Evolutionary conservation across 2,888 invertebrate species (phyloP).

Genomic region (Drosophila paranaensis): DNA sequence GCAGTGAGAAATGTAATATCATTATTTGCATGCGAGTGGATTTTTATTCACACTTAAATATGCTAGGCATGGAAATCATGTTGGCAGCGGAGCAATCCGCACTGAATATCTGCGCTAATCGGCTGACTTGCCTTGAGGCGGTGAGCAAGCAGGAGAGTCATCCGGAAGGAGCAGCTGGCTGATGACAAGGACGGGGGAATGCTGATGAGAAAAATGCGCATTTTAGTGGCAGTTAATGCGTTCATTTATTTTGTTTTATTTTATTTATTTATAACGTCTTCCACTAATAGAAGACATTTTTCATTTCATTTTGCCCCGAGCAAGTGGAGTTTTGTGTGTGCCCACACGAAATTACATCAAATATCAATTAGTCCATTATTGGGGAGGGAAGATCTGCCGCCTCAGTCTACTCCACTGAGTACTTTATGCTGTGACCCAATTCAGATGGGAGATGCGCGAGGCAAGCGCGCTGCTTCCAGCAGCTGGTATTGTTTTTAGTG

Average conservation of each 20-base stretch:
- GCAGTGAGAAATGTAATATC: constrained; percentile 18
- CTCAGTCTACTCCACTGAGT: constrained; percentile 10
- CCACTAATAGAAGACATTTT: constrained; percentile 57
- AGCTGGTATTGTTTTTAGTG: constrained; percentile 65
- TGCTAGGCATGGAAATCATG: constrained; percentile 57
- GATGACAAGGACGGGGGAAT: constrained; percentile 4
- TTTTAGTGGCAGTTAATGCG: constrained; percentile 34
- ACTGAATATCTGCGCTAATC: constrained; percentile 52
- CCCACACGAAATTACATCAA: constrained; percentile 66
- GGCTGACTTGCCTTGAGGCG: not conserved
- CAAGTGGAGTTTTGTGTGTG: constrained; percentile 37
- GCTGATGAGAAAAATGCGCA: constrained; percentile 12
- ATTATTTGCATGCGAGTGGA: constrained; percentile 27
- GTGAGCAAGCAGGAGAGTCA: not conserved
- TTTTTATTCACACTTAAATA: constrained; percentile 58
- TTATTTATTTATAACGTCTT: constrained; percentile 49
- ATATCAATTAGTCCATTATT: constrained; percentile 73
- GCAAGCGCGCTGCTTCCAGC: constrained; percentile 20
- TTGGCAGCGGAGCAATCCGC: constrained; percentile 37
- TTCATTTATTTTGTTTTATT: constrained; percentile 49
- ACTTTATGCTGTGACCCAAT: constrained; percentile 70
- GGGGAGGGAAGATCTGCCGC: constrained; percentile 14
- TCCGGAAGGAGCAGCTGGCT: not conserved
- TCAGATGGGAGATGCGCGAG: constrained; percentile 43
- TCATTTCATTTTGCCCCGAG: constrained; percentile 30